Evolutionary conservation across 2,113 vertebrate genomes (phyloP).

Genomic region (Papio anubis): DNA sequence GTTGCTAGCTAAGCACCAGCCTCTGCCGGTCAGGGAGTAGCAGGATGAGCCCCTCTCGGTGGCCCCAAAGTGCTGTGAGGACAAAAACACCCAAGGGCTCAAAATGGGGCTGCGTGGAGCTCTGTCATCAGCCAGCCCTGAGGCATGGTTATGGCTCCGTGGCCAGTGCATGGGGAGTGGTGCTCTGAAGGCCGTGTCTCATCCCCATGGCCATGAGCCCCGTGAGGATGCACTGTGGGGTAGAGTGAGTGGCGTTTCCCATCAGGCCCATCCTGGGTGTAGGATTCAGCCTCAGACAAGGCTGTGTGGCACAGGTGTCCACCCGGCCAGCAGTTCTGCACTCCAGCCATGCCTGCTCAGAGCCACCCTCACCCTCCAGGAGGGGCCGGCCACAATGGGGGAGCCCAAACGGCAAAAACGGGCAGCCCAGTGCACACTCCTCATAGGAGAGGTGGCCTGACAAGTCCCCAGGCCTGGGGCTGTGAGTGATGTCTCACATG

Average conservation of each 20-base stretch:
- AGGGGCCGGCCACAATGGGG: neutral
- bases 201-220: neutral
- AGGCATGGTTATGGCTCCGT: too few species aligned
- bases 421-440: rapidly evolving
- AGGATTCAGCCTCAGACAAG: neutral
- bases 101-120: neutral
- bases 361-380: neutral
- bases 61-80: neutral
- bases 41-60: neutral
- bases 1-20: neutral
- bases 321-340: neutral
- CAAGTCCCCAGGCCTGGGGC: neutral
- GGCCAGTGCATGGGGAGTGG: neutral
- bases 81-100: neutral
- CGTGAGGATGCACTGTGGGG: neutral
- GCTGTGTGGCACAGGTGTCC: neutral
- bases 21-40: neutral
- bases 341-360: neutral
- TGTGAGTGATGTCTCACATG: neutral
- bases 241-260: neutral
- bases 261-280: neutral
- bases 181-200: neutral
- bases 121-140: neutral
- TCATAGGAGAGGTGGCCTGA: neutral
- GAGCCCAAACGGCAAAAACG: neutral